Evolutionary conservation across 2,797 vertebrate species (phyloP).

Genomic region (Podarcis siculus): DNA sequence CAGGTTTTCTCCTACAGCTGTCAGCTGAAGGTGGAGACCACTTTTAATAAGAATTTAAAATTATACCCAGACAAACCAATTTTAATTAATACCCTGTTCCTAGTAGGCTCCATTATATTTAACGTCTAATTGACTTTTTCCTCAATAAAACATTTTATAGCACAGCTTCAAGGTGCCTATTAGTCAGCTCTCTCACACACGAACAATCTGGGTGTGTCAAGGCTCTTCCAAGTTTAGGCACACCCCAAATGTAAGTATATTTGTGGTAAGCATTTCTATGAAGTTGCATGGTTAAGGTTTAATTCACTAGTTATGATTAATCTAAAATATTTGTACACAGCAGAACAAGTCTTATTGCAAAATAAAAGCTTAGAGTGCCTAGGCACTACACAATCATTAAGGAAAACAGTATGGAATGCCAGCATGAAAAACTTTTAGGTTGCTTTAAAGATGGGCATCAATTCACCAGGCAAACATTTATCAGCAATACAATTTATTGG

Average conservation of each 20-base stretch:
- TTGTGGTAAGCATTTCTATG: neutral
- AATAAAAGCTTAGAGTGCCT: slow-evolving; percentile 36
- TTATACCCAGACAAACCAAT: slow-evolving; percentile 34
- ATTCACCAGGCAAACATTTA: neutral
- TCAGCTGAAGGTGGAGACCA: neutral
- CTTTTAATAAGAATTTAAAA: slow-evolving; percentile 42
- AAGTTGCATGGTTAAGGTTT: slow-evolving; percentile 2
- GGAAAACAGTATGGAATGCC: neutral
- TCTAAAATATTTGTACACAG: neutral
- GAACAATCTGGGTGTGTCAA: neutral
- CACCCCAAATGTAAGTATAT: neutral
- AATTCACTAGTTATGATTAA: slow-evolving; percentile 12
- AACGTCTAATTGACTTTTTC: slow-evolving; percentile 49
- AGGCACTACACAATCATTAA: neutral
- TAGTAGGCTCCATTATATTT: slow-evolving; percentile 33
- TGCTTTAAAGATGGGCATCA: neutral
- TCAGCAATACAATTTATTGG: neutral
- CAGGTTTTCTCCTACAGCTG: neutral
- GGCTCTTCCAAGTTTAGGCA: slow-evolving; percentile 23
- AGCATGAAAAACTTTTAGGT: neutral
- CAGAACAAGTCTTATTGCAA: slow-evolving; percentile 12
- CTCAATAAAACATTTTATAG: slow-evolving; percentile 49
- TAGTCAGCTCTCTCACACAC: neutral
- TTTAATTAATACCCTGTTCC: slow-evolving; percentile 36
- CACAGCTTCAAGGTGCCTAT: slow-evolving; percentile 32